Evolutionary conservation across 2,888 invertebrate genomes (phyloP).

Genomic region (Therioaphis trifolii): DNA sequence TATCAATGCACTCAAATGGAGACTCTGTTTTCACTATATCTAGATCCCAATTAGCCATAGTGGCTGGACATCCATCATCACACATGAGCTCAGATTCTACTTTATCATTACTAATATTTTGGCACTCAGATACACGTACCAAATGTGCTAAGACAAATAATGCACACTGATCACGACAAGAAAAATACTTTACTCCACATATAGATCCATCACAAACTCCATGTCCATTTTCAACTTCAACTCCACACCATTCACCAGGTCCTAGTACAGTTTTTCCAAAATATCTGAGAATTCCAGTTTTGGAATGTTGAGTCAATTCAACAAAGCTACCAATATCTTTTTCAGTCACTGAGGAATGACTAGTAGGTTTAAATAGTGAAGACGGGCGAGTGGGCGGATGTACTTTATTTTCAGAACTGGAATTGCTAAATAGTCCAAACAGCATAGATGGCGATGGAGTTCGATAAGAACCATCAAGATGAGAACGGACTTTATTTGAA

Average conservation of each 20-base stretch:
- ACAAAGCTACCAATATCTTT: constrained; percentile 64
- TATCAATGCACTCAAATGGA: constrained; percentile 84
- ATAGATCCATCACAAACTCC: constrained; percentile 77
- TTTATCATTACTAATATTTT: constrained; percentile 70
- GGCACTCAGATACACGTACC: constrained; percentile 69
- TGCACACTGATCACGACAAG: constrained; percentile 73
- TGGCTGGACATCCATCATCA: constrained; percentile 43
- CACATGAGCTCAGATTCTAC: constrained; percentile 65
- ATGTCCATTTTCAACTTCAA: constrained; percentile 73
- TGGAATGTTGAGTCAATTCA: constrained; percentile 65
- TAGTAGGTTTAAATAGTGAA: constrained; percentile 67
- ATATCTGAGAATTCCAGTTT: constrained; percentile 72
- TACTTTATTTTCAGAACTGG: constrained; percentile 46
- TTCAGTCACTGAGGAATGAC: constrained; percentile 39
- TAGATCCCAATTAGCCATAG: constrained; percentile 64
- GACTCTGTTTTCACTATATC: constrained; percentile 64
- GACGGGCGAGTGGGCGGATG: constrained; percentile 69
- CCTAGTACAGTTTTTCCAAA: constrained; percentile 73
- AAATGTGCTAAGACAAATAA: constrained; percentile 75
- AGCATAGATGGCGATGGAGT: constrained; percentile 63
- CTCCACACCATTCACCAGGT: constrained; percentile 75
- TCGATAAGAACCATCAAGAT: constrained; percentile 65
- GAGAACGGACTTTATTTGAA: constrained; percentile 67
- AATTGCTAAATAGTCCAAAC: constrained; percentile 63
- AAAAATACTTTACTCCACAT: constrained; percentile 74